Evolutionary conservation across 2,888 invertebrate species (phyloP).

Genomic region (Tinea semifulvella): DNA sequence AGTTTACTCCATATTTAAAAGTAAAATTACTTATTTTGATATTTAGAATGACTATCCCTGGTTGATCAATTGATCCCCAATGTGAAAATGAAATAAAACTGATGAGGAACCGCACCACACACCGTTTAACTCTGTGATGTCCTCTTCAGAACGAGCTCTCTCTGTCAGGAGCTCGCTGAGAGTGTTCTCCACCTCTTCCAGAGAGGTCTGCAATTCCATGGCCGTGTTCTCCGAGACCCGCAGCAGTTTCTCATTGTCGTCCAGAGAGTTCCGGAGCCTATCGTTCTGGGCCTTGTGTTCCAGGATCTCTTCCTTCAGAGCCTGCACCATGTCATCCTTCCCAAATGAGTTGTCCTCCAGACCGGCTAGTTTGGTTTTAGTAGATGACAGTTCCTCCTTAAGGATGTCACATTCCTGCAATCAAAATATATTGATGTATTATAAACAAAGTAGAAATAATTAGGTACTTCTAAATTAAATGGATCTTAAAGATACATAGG

Average conservation of each 20-base stretch:
- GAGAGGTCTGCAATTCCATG: constrained; percentile 81
- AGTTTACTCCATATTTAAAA: too few relatives aligned
- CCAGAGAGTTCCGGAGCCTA: constrained; percentile 71
- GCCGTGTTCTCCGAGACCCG: constrained; percentile 81
- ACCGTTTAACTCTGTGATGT: constrained; percentile 60
- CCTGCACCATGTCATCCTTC: constrained; percentile 75
- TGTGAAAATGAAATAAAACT: too few relatives aligned
- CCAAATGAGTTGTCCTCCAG: constrained; percentile 77
- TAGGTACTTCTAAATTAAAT: too few relatives aligned
- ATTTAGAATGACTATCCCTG: too few relatives aligned
- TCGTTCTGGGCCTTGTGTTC: constrained; percentile 66
- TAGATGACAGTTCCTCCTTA: constrained; percentile 68
- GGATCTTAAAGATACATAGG: too few relatives aligned
- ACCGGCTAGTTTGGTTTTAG: constrained; percentile 67
- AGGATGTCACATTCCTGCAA: constrained; percentile 72
- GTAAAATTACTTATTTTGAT: too few relatives aligned
- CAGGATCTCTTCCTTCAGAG: constrained; percentile 72
- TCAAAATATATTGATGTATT: too few relatives aligned
- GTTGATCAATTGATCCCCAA: too few relatives aligned
- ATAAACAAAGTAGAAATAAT: too few relatives aligned
- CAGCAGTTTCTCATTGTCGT: constrained; percentile 65
- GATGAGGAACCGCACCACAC: too few relatives aligned
- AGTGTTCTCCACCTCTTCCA: constrained; percentile 77
- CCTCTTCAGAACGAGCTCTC: constrained; percentile 55
- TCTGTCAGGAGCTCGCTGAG: constrained; percentile 65